A percentile compares a stretch with the other conserved stretches of the same genome.
Conservation (phyloP, 1,140 invertebrate species). For the Brachystomella parvula region DNA sequence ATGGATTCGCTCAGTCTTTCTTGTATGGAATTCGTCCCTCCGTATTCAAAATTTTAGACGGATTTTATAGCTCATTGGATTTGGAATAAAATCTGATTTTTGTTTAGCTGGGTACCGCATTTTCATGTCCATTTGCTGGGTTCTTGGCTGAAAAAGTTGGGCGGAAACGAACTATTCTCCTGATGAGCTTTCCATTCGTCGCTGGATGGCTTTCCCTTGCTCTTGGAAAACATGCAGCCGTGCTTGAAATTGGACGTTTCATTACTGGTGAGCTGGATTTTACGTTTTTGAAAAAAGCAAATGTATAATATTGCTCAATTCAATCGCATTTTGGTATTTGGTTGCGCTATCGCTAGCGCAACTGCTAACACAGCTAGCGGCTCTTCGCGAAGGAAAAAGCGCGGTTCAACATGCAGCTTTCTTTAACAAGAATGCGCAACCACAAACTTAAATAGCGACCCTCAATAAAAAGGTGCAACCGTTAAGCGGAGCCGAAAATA, state of each 20-base stretch:
- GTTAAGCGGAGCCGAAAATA: too few species aligned
- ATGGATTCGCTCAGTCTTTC: slow-evolving; percentile 2
- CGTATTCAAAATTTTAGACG: neutral
- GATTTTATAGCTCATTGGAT: neutral
- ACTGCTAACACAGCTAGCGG: too few species aligned
- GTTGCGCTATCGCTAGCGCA: too few species aligned
- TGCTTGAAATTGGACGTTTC: slow-evolving; percentile 58
- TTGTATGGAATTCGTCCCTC: neutral
- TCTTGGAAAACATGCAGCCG: slow-evolving; percentile 47
- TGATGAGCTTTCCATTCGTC: slow-evolving; percentile 57
- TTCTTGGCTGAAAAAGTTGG: slow-evolving; percentile 47
- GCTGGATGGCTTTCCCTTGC: slow-evolving; percentile 61
- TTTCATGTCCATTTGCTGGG: slow-evolving; percentile 46
- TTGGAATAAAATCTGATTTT: too few species aligned
- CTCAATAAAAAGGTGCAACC: too few species aligned
- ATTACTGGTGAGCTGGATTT: slow-evolving; percentile 52
- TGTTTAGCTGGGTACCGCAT: slow-evolving; percentile 56
- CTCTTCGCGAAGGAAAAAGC: too few species aligned
- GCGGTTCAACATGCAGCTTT: too few species aligned
- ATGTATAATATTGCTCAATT: too few species aligned
- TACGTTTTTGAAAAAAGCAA: too few species aligned
- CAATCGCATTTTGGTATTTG: too few species aligned
- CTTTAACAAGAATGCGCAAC: too few species aligned
- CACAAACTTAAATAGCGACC: too few species aligned
- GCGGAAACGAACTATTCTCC: slow-evolving; percentile 60